Evolutionary conservation across 2,113 vertebrate species (phyloP).

Genomic region (Alligator mississippiensis): DNA sequence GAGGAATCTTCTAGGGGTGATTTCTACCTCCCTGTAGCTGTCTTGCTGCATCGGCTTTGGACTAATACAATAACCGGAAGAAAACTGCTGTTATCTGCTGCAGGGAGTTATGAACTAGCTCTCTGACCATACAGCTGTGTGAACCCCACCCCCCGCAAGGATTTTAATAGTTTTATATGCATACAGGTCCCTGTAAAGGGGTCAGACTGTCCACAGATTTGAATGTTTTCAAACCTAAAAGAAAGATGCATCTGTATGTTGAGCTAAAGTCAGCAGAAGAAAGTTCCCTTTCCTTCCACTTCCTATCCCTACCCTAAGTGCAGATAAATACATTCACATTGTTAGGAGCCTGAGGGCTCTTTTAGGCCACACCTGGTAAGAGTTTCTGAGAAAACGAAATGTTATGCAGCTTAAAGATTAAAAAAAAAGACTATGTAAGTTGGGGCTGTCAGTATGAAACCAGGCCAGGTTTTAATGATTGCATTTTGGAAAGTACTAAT

Average conservation of each 20-base stretch:
- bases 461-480: no score
- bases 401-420: not conserved
- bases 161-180: not conserved
- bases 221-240: not conserved
- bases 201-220: not conserved
- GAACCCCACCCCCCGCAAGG: not conserved
- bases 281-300: not conserved
- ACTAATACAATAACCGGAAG: not conserved
- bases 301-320: not conserved
- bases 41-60: not conserved
- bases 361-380: not conserved
- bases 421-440: not conserved
- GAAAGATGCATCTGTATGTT: not conserved
- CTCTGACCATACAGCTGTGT: slow-evolving; percentile 18
- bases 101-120: slow-evolving; percentile 17
- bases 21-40: not conserved
- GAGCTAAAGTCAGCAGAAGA: not conserved
- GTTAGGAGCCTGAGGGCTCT: not conserved
- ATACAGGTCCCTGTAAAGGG: not conserved
- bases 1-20: not conserved
- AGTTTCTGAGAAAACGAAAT: no score
- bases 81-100: not conserved
- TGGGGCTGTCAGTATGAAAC: no score
- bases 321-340: not conserved
- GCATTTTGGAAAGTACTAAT: no score